Percentiles rank a stretch among this genome's conserved stretches.
Conservation (phyloP, 2,888 invertebrate species). For the Cosmia pyralina region DNA sequence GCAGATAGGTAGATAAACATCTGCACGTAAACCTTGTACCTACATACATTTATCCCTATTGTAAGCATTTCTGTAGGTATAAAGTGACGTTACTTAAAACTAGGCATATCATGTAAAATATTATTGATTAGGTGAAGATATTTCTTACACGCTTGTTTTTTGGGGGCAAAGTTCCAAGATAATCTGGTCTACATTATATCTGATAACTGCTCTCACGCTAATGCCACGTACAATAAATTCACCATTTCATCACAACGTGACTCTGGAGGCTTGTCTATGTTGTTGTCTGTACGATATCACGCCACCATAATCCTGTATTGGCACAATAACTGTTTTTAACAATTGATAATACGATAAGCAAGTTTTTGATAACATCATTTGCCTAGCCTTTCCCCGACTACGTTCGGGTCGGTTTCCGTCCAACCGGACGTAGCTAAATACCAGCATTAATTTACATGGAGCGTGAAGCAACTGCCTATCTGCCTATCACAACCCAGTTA, state of each 20-base stretch:
- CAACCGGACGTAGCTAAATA: not conserved
- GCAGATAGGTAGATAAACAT: not conserved
- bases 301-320: conserved; percentile 26
- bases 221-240: conserved; percentile 28
- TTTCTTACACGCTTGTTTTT: conserved; percentile 1
- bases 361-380: not conserved
- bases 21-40: not conserved
- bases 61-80: not conserved
- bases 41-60: not conserved
- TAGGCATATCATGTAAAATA: not conserved
- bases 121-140: not conserved
- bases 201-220: conserved; percentile 22
- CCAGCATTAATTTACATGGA: too few species aligned
- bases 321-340: conserved; percentile 10
- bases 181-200: not conserved
- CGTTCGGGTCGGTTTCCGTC: not conserved
- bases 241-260: conserved; percentile 41
- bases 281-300: conserved; percentile 20
- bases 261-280: conserved; percentile 30
- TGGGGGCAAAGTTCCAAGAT: conserved; percentile 7
- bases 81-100: not conserved
- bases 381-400: not conserved
- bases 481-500: not conserved
- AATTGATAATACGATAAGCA: conserved; percentile 11
- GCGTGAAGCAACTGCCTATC: not conserved